Evolutionary conservation across 2,888 invertebrate genomes (phyloP).

Genomic region (Leucoptera coffeella): DNA sequence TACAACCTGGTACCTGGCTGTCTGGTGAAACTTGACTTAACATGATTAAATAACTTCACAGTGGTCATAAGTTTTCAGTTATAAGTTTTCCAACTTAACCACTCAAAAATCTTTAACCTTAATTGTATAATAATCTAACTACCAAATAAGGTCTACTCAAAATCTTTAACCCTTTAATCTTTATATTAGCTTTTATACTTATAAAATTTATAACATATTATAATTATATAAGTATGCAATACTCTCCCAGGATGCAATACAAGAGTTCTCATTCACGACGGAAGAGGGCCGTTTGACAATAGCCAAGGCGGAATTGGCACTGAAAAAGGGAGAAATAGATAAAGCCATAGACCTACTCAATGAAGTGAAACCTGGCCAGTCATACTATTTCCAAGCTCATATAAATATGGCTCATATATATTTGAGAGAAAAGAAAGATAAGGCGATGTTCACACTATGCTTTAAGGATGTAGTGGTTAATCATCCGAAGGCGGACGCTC

Average conservation of each 20-base stretch:
- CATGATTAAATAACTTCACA: no score
- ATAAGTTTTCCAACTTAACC: no score
- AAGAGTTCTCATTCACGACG: conserved; percentile 67
- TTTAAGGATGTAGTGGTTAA: conserved; percentile 72
- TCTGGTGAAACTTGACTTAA: no score
- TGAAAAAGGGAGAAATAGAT: conserved; percentile 75
- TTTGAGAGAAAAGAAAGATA: conserved; percentile 79
- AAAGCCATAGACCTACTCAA: conserved; percentile 74
- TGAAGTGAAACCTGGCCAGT: conserved; percentile 71
- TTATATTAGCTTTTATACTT: neutral
- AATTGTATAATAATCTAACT: no score
- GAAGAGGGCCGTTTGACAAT: conserved; percentile 83
- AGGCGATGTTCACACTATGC: conserved; percentile 80
- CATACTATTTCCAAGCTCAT: conserved; percentile 75
- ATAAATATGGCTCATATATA: conserved; percentile 86
- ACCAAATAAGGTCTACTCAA: no score
- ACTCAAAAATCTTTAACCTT: no score
- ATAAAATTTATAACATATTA: neutral
- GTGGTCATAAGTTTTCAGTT: no score
- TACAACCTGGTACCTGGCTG: no score
- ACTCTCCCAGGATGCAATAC: conserved; percentile 49
- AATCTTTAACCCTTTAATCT: no score
- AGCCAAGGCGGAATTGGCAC: conserved; percentile 76
- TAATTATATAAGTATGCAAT: no score
- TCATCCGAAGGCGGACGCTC: conserved; percentile 68